These are phyloP conservation scores for Holcopasites calliopsidis DNA, from an alignment of 1,140 invertebrate genomes.

Conservation along the genomic window DNA sequence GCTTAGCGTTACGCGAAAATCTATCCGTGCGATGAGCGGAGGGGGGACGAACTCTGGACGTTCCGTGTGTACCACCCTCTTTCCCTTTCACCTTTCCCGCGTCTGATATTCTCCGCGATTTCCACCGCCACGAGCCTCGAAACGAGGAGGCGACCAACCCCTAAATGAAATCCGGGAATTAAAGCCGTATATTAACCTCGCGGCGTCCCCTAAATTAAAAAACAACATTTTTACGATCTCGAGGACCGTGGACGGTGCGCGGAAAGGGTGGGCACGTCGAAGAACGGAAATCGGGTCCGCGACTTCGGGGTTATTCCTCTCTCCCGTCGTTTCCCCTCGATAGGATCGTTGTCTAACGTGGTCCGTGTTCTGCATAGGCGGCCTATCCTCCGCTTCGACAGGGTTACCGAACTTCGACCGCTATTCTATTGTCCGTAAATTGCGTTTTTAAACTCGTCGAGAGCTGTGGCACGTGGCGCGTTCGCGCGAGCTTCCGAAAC, in stretches of 20 bases:
- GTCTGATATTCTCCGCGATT: neutral
- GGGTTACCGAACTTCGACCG: slow-evolving; percentile 68
- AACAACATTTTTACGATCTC: slow-evolving; percentile 76
- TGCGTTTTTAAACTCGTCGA: slow-evolving; percentile 76
- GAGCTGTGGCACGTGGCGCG: slow-evolving; percentile 51
- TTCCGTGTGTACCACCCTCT: neutral
- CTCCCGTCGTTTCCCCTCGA: slow-evolving; percentile 7
- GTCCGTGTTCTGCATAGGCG: slow-evolving; percentile 21
- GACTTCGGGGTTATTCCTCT: slow-evolving; percentile 25
- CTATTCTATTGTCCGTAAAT: slow-evolving; percentile 76
- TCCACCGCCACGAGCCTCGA: neutral
- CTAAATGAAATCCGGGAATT: slow-evolving; percentile 78
- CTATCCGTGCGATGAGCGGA: neutral
- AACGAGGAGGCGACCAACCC: slow-evolving; percentile 36
- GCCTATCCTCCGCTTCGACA: slow-evolving; percentile 31
- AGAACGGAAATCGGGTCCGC: slow-evolving; percentile 32
- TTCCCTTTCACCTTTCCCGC: slow-evolving; percentile 8
- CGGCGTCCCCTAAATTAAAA: slow-evolving; percentile 76
- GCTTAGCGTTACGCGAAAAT: neutral
- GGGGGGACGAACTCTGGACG: slow-evolving; percentile 13
- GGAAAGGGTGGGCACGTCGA: slow-evolving; percentile 32
- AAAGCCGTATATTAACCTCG: slow-evolving; percentile 78
- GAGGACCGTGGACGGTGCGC: neutral
- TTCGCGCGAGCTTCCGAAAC: slow-evolving; percentile 56
- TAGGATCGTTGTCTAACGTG: slow-evolving; percentile 29